phyloP scores from a whole-genome alignment of 2,888 invertebrate species.

The Dermolepida albohirtum region DNA sequence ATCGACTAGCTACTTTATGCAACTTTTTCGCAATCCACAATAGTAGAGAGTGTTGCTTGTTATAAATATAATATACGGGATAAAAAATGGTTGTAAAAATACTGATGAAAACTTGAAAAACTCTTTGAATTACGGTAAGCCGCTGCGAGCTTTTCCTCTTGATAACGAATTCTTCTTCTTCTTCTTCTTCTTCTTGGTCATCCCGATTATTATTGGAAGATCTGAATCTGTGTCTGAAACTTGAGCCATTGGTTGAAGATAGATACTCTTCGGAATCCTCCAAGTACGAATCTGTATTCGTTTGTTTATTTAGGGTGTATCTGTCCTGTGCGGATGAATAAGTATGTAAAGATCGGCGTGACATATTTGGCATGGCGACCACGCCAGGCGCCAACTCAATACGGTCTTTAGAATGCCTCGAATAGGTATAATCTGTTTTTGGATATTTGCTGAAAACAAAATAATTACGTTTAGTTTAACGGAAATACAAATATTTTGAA shows the following conservation, averaged over 20 bases:
- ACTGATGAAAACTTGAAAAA: slow-evolving; percentile 45
- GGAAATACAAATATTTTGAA: too few relatives aligned
- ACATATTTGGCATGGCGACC: slow-evolving; percentile 91
- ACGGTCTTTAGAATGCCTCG: slow-evolving; percentile 83
- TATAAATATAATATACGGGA: slow-evolving; percentile 51
- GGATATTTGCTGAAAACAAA: slow-evolving; percentile 79
- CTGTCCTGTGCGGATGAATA: slow-evolving; percentile 49
- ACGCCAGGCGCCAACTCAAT: slow-evolving; percentile 84
- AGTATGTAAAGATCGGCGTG: slow-evolving; percentile 74
- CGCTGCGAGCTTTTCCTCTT: slow-evolving; percentile 5
- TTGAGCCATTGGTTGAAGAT: slow-evolving; percentile 16
- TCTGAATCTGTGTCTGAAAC: slow-evolving; percentile 9
- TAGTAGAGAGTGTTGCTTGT: slow-evolving; percentile 50
- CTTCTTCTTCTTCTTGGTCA: slow-evolving; percentile 11
- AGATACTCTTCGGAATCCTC: slow-evolving; percentile 10
- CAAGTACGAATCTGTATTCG: slow-evolving; percentile 55
- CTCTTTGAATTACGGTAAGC: slow-evolving; percentile 24
- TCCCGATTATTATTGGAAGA: slow-evolving; percentile 17
- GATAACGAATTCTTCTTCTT: slow-evolving; percentile 21
- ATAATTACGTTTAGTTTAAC: neutral
- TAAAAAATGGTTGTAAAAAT: slow-evolving; percentile 50
- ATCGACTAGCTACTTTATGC: slow-evolving; percentile 57
- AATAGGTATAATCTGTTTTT: slow-evolving; percentile 93
- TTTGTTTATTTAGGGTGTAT: slow-evolving; percentile 54
- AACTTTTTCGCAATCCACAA: slow-evolving; percentile 55